Conservation (phyloP, 2,888 invertebrate species). For the Lottia scabra region DNA sequence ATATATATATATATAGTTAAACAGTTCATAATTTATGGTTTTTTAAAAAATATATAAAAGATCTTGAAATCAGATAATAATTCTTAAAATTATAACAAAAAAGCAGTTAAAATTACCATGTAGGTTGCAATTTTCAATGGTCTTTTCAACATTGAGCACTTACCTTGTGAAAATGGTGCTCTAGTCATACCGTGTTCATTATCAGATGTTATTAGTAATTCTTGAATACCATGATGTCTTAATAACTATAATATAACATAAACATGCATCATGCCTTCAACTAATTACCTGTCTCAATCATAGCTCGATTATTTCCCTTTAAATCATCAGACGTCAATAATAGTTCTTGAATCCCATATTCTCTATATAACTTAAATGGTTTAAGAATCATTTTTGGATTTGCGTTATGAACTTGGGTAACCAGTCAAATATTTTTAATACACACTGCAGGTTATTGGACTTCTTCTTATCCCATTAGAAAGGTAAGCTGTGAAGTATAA, state of each 20-base stretch:
- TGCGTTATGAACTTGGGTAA: no score
- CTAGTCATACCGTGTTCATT: slow-evolving; percentile 49
- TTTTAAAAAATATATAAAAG: no score
- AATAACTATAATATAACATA: slow-evolving; percentile 38
- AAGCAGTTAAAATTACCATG: no score
- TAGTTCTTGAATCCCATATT: slow-evolving; percentile 67
- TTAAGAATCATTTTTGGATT: slow-evolving; percentile 6
- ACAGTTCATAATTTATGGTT: no score
- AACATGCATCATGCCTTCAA: not conserved
- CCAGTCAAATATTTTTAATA: no score
- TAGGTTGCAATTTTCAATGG: not conserved
- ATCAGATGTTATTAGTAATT: slow-evolving; percentile 74
- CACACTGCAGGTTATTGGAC: no score
- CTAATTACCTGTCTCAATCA: slow-evolving; percentile 36
- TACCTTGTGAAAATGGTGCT: slow-evolving; percentile 38
- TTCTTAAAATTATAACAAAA: no score
- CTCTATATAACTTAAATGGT: slow-evolving; percentile 38
- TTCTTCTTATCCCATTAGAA: no score
- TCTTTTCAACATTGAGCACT: no score
- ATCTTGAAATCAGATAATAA: no score
- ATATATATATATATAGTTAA: no score
- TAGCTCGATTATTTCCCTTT: slow-evolving; percentile 36
- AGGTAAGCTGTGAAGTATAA: no score
- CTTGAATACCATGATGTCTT: slow-evolving; percentile 57
- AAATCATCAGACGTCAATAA: slow-evolving; percentile 73